Evolutionary conservation across 2,888 invertebrate genomes (phyloP).

Genomic region (Selenia dentaria): DNA sequence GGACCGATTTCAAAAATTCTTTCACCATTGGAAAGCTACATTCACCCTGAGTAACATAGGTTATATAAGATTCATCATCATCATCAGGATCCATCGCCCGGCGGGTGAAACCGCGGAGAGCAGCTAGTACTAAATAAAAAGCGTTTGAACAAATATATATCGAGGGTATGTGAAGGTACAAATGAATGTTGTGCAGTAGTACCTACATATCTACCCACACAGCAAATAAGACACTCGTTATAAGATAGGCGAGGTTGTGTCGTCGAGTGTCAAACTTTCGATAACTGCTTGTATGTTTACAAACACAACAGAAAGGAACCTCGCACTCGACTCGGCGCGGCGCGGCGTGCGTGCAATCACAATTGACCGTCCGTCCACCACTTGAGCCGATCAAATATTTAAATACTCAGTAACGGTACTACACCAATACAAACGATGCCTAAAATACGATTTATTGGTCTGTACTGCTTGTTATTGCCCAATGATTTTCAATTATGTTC

Average conservation of each 20-base stretch:
- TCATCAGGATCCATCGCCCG: too few relatives aligned
- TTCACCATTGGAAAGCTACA: too few relatives aligned
- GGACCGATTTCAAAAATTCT: too few relatives aligned
- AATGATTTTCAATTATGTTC: conserved; percentile 38
- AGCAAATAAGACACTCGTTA: too few relatives aligned
- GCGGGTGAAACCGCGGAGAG: too few relatives aligned
- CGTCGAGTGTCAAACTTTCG: conserved; percentile 33
- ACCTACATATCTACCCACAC: too few relatives aligned
- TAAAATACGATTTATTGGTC: conserved; percentile 39
- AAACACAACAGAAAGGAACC: conserved; percentile 54
- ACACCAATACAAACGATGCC: conserved; percentile 15
- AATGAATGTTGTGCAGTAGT: too few relatives aligned
- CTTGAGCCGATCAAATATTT: conserved; percentile 45
- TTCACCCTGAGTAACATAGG: too few relatives aligned
- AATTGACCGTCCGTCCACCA: conserved; percentile 25
- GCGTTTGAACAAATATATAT: too few relatives aligned
- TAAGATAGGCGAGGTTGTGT: background rate
- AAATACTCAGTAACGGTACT: conserved; percentile 35
- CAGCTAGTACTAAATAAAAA: too few relatives aligned
- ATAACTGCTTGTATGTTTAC: conserved; percentile 44
- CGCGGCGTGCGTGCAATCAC: conserved; percentile 43
- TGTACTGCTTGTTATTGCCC: conserved; percentile 25
- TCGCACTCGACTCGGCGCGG: conserved; percentile 27
- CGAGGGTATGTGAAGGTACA: too few relatives aligned
- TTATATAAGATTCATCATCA: too few relatives aligned